Evolutionary conservation across 2,888 invertebrate species (phyloP).

Genomic region (Prostheceraeus crozeri): DNA sequence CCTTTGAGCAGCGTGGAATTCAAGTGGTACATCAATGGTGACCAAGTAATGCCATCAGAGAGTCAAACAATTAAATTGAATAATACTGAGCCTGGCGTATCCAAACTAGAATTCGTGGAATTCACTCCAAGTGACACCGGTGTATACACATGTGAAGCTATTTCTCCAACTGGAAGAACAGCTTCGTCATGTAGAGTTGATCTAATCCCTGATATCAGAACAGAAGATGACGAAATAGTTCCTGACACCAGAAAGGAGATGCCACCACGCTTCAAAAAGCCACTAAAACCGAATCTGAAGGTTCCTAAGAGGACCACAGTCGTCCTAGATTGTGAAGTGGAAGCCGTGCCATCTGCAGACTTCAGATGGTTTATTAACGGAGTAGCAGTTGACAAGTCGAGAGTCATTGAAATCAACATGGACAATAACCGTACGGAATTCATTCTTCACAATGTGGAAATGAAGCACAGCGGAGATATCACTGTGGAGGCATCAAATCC

Average conservation of each 20-base stretch:
- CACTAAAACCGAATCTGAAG: conserved; percentile 1
- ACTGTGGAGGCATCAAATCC: conserved; percentile 21
- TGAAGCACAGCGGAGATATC: conserved; percentile 18
- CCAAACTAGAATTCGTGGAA: not conserved
- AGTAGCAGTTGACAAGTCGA: conserved; percentile 57
- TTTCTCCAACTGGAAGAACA: conserved; percentile 55
- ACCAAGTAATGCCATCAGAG: conserved; percentile 55
- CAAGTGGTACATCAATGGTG: conserved; percentile 59
- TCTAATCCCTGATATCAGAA: no score
- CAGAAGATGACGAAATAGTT: conserved; percentile 7
- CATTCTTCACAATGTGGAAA: conserved; percentile 32
- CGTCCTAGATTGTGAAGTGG: conserved; percentile 37
- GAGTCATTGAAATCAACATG: conserved; percentile 61
- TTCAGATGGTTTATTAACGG: conserved; percentile 58
- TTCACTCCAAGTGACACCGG: conserved; percentile 57
- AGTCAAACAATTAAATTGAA: no score
- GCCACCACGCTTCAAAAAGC: not conserved
- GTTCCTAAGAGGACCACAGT: conserved; percentile 30
- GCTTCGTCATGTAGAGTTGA: conserved; percentile 19
- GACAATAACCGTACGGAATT: conserved; percentile 59
- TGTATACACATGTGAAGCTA: conserved; percentile 76
- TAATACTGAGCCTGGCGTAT: conserved; percentile 10
- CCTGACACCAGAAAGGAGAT: not conserved
- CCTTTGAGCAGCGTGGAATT: conserved; percentile 30
- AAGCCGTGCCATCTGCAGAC: conserved; percentile 31